Evolutionary conservation across 2,797 vertebrate species (phyloP).

Genomic region (Carcharodon carcharias): DNA sequence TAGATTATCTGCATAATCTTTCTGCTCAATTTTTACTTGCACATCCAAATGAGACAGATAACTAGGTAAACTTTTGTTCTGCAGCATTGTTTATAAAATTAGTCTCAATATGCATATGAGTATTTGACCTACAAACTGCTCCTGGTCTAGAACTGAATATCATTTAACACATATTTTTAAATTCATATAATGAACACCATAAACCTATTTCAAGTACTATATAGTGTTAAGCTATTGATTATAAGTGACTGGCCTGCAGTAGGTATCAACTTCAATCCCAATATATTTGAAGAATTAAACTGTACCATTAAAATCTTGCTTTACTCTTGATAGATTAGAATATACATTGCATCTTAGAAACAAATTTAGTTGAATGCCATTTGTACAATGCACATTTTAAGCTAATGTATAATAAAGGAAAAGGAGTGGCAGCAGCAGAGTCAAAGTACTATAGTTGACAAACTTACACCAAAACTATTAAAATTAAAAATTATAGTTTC

Average conservation of each 20-base stretch:
- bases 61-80: not conserved
- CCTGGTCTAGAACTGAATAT: not conserved
- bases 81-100: not conserved
- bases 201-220: not conserved
- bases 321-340: not conserved
- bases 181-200: not conserved
- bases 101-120: not conserved
- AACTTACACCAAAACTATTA: not conserved
- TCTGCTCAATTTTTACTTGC: not conserved
- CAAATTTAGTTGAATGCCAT: not conserved
- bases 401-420: not conserved
- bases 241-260: not conserved
- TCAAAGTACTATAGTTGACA: not conserved
- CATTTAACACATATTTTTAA: not conserved
- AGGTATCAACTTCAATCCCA: not conserved
- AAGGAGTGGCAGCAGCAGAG: not conserved
- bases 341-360: not conserved
- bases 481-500: not conserved
- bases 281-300: not conserved
- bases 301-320: not conserved
- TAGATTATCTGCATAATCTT: not conserved
- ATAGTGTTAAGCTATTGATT: not conserved
- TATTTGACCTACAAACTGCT: not conserved
- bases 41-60: not conserved
- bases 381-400: not conserved